Base-by-base conservation (phyloP, 1,140 invertebrate species). In the Gerris buenoi region DNA sequence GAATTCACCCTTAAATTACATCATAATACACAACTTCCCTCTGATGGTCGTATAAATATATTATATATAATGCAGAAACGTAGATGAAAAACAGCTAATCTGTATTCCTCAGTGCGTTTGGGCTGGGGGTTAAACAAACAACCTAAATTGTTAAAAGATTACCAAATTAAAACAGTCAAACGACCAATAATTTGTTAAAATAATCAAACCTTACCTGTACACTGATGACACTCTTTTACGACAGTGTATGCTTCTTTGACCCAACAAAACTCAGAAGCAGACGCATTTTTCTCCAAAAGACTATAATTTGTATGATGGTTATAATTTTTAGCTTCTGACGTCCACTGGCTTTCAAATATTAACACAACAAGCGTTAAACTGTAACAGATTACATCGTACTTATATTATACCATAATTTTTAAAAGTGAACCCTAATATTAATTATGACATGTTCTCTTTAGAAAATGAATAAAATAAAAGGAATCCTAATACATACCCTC, bases 281-380 rank as follows among this genome's bases (percentile, higher is more conserved):
- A 86, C 1, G 86, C 86, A 74, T 88, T 89, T 66, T 88, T 86
- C 74, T 88, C 87, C 18, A 86, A 83, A 70, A 74, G 75, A 60
- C 80, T 77, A 77, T 72, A 83, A 83, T 80, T 73, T 74, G 79
- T 72, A 79, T 76, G 79, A 61, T 75, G 80, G 65, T 74, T 81
- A 2, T 78, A 72, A 46, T 76, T 81, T 58, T 79, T 73, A 64
- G 76, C 77, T 65, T 79, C 77, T 13, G 84, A 79, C 2, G 83
- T 86, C 79, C 86, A 85, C 64, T 88, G 83, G 27, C 87, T 90
- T 77, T 91, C 89, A 59, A 90, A 79, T 72, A 91, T 85, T 26
- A 91, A 77, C 62, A 91, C 85, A 27, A 90, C 75, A 70, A 91
- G 79, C 58, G 88, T 91, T 69, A 90, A 81, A 65, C 87, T 88